A percentile compares a stretch with the other conserved stretches of the same genome.
Conservation (phyloP, 2,888 invertebrate species). For the Amblyjoppa proteus region DNA sequence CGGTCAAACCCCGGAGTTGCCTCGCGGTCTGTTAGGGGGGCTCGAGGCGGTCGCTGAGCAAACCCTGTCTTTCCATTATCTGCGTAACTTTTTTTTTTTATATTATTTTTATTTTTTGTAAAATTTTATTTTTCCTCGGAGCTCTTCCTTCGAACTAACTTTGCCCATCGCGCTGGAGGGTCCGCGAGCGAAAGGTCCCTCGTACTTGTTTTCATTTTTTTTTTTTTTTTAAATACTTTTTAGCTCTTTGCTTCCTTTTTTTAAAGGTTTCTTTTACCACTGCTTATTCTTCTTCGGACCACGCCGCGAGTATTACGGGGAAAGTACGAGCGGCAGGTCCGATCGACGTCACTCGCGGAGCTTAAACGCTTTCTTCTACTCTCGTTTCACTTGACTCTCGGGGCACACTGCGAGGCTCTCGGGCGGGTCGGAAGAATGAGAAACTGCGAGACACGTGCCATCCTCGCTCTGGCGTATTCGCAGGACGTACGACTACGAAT, state of each 20-base stretch:
- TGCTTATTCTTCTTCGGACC: conserved; percentile 11
- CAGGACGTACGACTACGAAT: not conserved
- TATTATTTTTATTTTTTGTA: not conserved
- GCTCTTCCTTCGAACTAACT: conserved; percentile 43
- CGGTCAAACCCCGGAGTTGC: conserved; percentile 65
- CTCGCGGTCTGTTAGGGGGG: conserved; percentile 23
- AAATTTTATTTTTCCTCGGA: conserved; percentile 10
- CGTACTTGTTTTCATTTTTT: not conserved
- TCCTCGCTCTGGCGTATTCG: not conserved
- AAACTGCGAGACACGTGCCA: conserved; percentile 10
- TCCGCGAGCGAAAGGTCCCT: conserved; percentile 7
- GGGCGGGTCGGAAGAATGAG: not conserved
- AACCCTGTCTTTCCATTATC: conserved; percentile 36
- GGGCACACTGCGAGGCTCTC: not conserved
- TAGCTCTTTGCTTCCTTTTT: not conserved
- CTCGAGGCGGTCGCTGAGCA: conserved; percentile 8
- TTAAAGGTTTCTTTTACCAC: not conserved
- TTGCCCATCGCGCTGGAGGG: conserved; percentile 33
- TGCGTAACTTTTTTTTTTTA: conserved; percentile 30
- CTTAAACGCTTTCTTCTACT: conserved; percentile 17
- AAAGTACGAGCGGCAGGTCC: conserved; percentile 1
- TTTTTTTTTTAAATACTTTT: not conserved
- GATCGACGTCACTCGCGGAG: not conserved
- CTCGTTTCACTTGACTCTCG: conserved; percentile 11
- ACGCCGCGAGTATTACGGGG: not conserved